Evolutionary conservation across 1,140 invertebrate genomes (phyloP), one percentile per base, ranked within the genome.

Genomic region (Leptopilina boulardi): DNA sequence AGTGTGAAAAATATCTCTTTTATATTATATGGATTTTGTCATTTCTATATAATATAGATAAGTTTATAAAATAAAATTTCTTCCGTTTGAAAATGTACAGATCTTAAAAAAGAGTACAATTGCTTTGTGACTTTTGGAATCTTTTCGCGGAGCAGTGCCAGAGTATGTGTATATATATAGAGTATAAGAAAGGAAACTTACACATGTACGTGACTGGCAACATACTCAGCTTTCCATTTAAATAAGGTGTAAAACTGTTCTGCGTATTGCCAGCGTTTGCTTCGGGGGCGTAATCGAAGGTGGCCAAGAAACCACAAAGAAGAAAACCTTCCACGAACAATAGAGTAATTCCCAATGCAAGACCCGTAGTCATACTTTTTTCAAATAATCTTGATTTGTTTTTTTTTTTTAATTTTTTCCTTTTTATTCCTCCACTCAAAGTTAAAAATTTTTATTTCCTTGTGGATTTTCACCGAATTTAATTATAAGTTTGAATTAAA

Each of bases 261-360:
- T 86, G 73, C 70, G 77, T 78, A 75, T 83, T 81, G 79, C 77
- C 66, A 15, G 86, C 87, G 73, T 89, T 82, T 75, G 82, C 85
- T 70, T 87, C 84, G 18, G 83, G 79, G 75, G 83, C 85, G 76
- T 91, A 89, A 85, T 89, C 85, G 84, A 87, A 90, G 74, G 76
- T 79, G 30, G 82, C 86, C 77, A 89, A 82, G 85, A 91, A 89
- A 72, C 85, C 85, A 74, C 87, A 88, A n/a, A 90, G 77, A 71
- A 90, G 77, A 77, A 90, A 87, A 44, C 85, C 87, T 74, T 90
- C 82, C 79, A 89, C 78, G 80, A 89, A 87, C 72, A 89, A 79
- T 44, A 90, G 80, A 18, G 83, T 77, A 71, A 89, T 87, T 38
- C 85, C 86, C 19, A 84, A 82, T 34, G 70, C 81, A 47, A 81